These are phyloP conservation scores for Ariopsis seemanni DNA, from an alignment of 2,113 vertebrate species.

Conservation along the genomic window DNA sequence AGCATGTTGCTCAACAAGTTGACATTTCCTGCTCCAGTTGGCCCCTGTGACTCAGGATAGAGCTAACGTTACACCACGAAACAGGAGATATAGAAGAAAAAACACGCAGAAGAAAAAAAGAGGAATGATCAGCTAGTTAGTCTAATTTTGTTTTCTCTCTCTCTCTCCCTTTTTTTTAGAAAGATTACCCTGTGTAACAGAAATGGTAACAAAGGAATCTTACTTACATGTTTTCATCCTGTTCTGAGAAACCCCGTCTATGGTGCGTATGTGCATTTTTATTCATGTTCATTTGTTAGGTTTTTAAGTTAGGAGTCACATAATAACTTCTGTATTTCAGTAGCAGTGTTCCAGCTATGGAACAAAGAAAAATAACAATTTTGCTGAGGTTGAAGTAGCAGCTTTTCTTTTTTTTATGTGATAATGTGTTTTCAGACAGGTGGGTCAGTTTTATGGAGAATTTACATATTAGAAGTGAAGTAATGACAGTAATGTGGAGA, in stretches of 20 bases:
- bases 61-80: conserved; percentile 37
- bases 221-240: conserved; percentile 30
- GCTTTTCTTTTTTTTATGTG: not conserved
- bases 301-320: not conserved
- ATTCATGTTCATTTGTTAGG: not conserved
- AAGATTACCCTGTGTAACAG: not conserved
- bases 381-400: not conserved
- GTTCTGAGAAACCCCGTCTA: not conserved
- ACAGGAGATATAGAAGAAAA: not conserved
- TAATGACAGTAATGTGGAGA: not conserved
- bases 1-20: conserved; percentile 33
- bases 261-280: not conserved
- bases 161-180: not conserved
- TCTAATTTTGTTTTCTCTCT: not conserved
- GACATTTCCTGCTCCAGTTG: conserved; percentile 50
- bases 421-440: not conserved
- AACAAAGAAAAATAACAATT: not conserved
- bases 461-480: conserved; percentile 8
- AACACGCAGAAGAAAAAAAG: not conserved
- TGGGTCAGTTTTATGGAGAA: not conserved
- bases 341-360: not conserved
- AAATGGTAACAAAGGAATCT: not conserved
- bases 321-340: conserved; percentile 6
- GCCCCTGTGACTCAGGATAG: conserved; percentile 37
- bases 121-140: not conserved